A percentile compares a stretch with the other conserved stretches of the same genome.
phyloP scores from a whole-genome alignment of 2,797 vertebrate genomes.

The Calcarius lapponicus region DNA sequence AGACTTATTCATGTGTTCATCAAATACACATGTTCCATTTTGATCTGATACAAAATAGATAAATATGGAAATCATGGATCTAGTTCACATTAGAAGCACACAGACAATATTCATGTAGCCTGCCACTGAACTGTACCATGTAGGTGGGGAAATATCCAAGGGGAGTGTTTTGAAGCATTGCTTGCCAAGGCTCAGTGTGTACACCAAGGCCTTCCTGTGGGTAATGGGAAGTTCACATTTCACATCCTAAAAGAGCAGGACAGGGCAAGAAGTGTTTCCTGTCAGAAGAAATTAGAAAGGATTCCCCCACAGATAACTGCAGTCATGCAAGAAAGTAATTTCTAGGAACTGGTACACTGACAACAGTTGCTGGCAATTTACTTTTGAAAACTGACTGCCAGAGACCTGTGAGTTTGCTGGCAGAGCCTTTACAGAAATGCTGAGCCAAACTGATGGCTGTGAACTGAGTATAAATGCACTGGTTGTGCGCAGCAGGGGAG shows the following conservation, averaged over 20 bases:
- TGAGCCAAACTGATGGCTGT: background rate
- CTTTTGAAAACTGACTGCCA: background rate
- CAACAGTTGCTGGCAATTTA: background rate
- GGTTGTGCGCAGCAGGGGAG: background rate
- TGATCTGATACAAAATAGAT: background rate
- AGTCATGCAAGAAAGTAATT: background rate
- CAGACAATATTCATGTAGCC: background rate
- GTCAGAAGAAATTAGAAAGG: background rate
- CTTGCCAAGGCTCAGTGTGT: background rate
- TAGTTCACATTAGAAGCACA: background rate
- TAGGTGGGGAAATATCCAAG: background rate
- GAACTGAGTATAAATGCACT: background rate
- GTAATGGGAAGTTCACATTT: background rate
- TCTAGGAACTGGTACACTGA: background rate
- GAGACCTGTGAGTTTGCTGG: background rate
- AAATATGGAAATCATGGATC: background rate
- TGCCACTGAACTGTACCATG: background rate
- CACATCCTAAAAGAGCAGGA: background rate
- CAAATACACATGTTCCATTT: background rate
- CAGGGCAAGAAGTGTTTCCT: background rate
- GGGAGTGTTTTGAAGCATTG: background rate
- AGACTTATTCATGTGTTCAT: background rate
- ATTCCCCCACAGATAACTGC: background rate
- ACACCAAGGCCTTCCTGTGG: background rate
- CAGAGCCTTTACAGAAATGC: background rate